Evolutionary conservation across 2,113 vertebrate species (phyloP), one percentile per base, ranked within the genome.

Genomic region (Calypte anna): DNA sequence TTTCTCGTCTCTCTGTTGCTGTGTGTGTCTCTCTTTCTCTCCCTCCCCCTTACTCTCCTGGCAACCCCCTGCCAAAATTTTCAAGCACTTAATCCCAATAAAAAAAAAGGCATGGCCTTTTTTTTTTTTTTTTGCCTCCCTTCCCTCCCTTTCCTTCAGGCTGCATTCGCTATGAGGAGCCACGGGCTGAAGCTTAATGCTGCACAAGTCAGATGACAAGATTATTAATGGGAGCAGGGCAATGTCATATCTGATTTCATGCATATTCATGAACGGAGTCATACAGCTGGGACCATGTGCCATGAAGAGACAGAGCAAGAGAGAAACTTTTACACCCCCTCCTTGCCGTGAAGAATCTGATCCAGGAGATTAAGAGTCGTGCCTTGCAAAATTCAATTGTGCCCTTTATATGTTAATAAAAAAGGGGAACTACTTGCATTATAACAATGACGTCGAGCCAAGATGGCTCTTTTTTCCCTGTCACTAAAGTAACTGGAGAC

Each of bases 201-300:
- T 95, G 97, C 97, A 97, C 98, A 98, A 98, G 98, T 98, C 97
- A 97, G 98, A 98, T 99, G 99, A 99, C 99, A 99, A 98, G 98
- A 99, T 99, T 99, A 99, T 99, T 99, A 99, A 99, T 99, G 98
- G 98, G 98, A 98, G 97, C 96, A 95, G 98, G 97, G 97, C 98
- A 98, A 98, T 98, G 98, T 98, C 98, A 98, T 98, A 98, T 98
- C 98, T 98, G 97, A 98, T 98, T 98, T 98, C 98, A 99, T 99
- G 99, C 98, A 99, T 99, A 99, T 99, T 99, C 98, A 99, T 98
- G 98, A 98, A 97, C 93, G 69, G 97, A 98, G 97, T 93, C 96
- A 97, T 98, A 98, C 99, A 99, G 98, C 98, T 99, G 99, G 98
- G 98, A 98, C 98, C 97, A 96, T 97, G 97, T 78, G 91, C 97